These are phyloP conservation scores for Solenopsis fugax DNA, from an alignment of 1,140 invertebrate species.

Conservation along the genomic window DNA sequence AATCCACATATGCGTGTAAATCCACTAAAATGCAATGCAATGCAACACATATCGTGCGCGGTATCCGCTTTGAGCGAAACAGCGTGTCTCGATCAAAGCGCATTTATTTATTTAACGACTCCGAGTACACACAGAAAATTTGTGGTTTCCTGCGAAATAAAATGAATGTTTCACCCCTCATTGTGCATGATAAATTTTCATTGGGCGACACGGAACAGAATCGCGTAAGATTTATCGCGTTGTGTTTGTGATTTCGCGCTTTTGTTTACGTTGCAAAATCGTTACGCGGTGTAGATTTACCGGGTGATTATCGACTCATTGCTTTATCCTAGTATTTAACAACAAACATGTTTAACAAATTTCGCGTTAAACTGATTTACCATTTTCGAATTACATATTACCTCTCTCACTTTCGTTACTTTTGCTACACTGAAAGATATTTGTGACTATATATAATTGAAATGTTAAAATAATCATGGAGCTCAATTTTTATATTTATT, in stretches of 20 bases:
- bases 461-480: too few relatives aligned
- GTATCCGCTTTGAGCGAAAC: slow-evolving; percentile 37
- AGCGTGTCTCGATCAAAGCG: slow-evolving; percentile 21
- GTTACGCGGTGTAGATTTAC: slow-evolving; percentile 21
- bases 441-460: too few relatives aligned
- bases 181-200: slow-evolving; percentile 26
- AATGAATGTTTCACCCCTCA: slow-evolving; percentile 6
- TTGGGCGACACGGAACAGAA: neutral
- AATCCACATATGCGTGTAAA: neutral
- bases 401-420: neutral
- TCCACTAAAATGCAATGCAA: slow-evolving; percentile 20
- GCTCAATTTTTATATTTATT: too few relatives aligned
- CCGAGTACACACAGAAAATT: slow-evolving; percentile 8
- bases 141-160: slow-evolving; percentile 49
- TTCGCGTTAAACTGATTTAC: neutral
- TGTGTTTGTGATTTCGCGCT: slow-evolving; percentile 31
- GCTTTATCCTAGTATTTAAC: slow-evolving; percentile 33
- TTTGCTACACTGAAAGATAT: neutral
- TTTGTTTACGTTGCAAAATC: slow-evolving; percentile 37
- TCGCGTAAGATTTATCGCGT: slow-evolving; percentile 34
- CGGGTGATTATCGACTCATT: slow-evolving; percentile 28
- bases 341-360: neutral
- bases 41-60: neutral
- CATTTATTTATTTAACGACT: slow-evolving; percentile 38
- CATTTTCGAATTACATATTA: neutral